These are phyloP conservation scores for Spinus olivaceus DNA, from an alignment of 2,797 vertebrate species.

Conservation along the genomic window DNA sequence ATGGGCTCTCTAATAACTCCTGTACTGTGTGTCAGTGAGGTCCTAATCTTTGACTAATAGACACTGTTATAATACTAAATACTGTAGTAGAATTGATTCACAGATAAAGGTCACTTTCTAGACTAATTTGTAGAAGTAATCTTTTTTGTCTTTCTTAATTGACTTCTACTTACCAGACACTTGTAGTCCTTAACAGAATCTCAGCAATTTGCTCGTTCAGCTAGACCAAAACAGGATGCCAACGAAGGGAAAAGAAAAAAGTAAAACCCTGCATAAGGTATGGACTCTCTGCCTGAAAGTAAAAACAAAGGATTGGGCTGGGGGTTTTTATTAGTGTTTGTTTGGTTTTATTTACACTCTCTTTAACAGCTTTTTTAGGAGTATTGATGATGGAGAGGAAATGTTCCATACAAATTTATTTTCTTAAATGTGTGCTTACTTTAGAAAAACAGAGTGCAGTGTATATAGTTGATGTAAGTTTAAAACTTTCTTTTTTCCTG, in stretches of 20 bases:
- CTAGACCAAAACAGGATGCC: constrained; percentile 88
- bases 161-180: background rate
- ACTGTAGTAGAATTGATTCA: background rate
- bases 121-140: background rate
- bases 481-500: background rate
- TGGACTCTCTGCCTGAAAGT: background rate
- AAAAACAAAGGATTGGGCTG: background rate
- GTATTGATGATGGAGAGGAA: background rate
- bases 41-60: background rate
- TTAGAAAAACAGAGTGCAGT: background rate
- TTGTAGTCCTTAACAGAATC: constrained; percentile 78
- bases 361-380: background rate
- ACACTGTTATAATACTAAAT: background rate
- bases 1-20: background rate
- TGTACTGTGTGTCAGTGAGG: background rate
- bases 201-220: constrained; percentile 96
- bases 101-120: background rate
- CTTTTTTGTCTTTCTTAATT: background rate
- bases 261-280: constrained; percentile 66
- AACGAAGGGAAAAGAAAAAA: constrained; percentile 78
- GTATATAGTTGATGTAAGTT: background rate
- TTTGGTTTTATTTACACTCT: background rate
- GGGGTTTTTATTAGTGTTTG: accelerated
- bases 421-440: background rate
- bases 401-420: background rate